Percentiles rank a stretch among this genome's conserved stretches.
Evolutionary conservation across 2,113 vertebrate genomes (phyloP).

Genomic region (Misgurnus anguillicaudatus): DNA sequence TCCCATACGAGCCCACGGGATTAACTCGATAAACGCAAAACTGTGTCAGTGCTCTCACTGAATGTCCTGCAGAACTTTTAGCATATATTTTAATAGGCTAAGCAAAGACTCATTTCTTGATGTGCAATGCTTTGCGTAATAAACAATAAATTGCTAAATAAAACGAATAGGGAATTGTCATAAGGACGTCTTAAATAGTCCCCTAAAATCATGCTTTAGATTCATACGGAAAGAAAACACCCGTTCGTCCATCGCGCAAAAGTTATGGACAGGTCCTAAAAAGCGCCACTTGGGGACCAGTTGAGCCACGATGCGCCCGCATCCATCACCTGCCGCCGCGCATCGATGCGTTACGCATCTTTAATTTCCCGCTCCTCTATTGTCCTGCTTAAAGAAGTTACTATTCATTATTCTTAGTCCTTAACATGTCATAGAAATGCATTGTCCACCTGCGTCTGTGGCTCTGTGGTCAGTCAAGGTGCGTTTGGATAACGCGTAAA

Average conservation of each 20-base stretch:
- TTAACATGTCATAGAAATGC: background rate
- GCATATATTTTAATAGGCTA: background rate
- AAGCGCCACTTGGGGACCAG: slow-evolving; percentile 38
- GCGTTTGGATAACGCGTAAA: slow-evolving; percentile 5
- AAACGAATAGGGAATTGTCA: slow-evolving; percentile 12
- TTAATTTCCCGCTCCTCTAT: slow-evolving; percentile 1
- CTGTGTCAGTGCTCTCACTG: background rate
- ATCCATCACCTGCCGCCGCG: slow-evolving; percentile 23
- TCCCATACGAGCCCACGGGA: slow-evolving; percentile 91
- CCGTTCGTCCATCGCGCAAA: slow-evolving; percentile 52
- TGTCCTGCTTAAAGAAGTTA: background rate
- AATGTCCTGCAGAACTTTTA: slow-evolving; percentile 16
- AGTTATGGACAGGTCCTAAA: slow-evolving; percentile 41
- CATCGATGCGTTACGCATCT: background rate
- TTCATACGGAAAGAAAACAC: slow-evolving; percentile 18
- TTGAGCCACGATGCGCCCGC: slow-evolving; percentile 37
- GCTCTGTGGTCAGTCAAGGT: background rate
- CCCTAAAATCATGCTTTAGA: background rate
- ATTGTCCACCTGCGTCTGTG: background rate
- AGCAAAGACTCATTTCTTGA: background rate
- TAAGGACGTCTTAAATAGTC: slow-evolving; percentile 22
- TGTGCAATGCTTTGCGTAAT: background rate
- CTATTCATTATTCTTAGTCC: background rate
- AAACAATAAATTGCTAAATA: slow-evolving; percentile 15
- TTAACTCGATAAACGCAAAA: slow-evolving; percentile 45